A percentile compares a stretch with the other conserved stretches of the same genome.
Conservation (phyloP, 2,113 vertebrate species). For the Microtus pennsylvanicus region DNA sequence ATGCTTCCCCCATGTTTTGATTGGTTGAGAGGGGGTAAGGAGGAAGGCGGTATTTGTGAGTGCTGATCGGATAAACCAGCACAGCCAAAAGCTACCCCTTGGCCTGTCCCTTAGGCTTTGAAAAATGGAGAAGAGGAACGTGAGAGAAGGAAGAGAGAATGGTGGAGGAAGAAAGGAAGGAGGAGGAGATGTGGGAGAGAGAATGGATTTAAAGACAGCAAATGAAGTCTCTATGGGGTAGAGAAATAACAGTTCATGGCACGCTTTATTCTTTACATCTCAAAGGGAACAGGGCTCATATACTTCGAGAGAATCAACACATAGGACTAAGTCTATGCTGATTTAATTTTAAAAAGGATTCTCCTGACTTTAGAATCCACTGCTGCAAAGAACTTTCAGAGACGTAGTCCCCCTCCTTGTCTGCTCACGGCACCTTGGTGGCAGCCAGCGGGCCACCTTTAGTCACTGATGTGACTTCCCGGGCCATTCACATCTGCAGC, state of each 20-base stretch:
- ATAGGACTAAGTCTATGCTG: background rate
- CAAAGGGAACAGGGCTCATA: background rate
- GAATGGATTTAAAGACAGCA: background rate
- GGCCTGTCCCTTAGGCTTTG: background rate
- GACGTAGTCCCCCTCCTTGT: background rate
- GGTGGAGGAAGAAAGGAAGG: background rate
- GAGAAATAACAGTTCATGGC: background rate
- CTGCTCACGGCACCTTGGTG: background rate
- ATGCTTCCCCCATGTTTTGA: background rate
- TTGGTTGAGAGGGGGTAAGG: background rate
- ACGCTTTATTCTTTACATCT: conserved; percentile 19
- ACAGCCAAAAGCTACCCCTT: background rate
- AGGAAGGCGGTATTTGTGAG: background rate
- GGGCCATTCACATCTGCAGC: background rate
- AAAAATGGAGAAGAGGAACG: background rate
- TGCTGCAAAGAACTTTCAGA: conserved; percentile 13
- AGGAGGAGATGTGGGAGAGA: background rate
- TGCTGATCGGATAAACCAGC: background rate
- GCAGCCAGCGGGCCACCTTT: background rate
- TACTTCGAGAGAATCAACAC: background rate
- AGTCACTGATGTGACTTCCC: background rate
- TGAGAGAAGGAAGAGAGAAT: background rate
- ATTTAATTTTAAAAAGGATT: conserved; percentile 30
- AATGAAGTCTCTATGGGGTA: background rate
- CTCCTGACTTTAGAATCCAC: background rate